Evolutionary conservation across 1,140 invertebrate species (phyloP), one percentile per base, ranked within the genome.

Genomic region (Euwallacea fornicatus): DNA sequence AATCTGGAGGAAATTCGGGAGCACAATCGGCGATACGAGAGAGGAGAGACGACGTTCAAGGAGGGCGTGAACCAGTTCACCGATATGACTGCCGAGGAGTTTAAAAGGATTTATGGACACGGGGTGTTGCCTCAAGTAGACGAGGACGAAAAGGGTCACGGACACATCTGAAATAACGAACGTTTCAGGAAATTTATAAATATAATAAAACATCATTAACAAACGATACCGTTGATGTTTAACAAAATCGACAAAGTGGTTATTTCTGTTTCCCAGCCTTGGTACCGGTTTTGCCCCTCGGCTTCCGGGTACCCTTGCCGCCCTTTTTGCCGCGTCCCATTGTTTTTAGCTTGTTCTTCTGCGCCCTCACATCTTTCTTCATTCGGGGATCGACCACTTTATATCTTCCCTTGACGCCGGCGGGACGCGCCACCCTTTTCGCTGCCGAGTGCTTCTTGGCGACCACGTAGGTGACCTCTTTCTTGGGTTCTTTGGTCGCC

Each of bases 301-400:
- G 54, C 43, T 71, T 71, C 33, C 44, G 21, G 43, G 44, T 59
- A 21, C 65, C 67, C 73, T 74, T 78, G 7, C 70, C 65, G 13
- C 56, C 66, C 33, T 75, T 77, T 71, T 76, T 78, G n/a, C 71
- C 71, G 11, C 74, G 69, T 43, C 73, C 74, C 73, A 83, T 85
- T 16, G 83, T 85, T 73, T 85, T 86, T 73, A 84, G 85, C 72
- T 89, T 90, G 1, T 86, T 87, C 77, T 91, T 91, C 67, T 87
- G 81, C 4, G 87, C 88, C 53, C 89, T 85, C 71, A 90, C 84
- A 82, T 99, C 98, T 83, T 98, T 98, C 82, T 99, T 99, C 90
- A 99, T 91, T 69, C 97, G 85, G 6, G 90, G 89, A 88, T 99
- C 97, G 0, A 99, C 98, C 3, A 99, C 88, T 81, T 93, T 97